Evolutionary conservation across 2,888 invertebrate genomes (phyloP).

Genomic region (Tinea pellionella): DNA sequence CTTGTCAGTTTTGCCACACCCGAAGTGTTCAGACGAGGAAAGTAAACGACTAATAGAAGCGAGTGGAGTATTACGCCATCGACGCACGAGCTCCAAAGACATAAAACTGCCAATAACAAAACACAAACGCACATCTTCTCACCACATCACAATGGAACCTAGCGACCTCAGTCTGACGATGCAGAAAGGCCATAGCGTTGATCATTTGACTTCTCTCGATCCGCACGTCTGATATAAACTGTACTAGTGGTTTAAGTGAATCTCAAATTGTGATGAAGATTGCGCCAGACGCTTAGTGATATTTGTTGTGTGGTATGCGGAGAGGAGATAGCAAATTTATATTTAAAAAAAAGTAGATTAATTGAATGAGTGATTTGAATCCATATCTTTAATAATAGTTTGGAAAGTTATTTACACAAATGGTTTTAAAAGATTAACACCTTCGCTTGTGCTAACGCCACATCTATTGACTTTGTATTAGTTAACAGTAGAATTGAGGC

Average conservation of each 20-base stretch:
- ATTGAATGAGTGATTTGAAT: constrained; percentile 54
- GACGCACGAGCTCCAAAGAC: constrained; percentile 72
- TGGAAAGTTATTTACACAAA: not conserved
- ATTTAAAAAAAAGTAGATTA: constrained; percentile 18
- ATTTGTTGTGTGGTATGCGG: constrained; percentile 19
- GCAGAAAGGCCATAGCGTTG: constrained; percentile 52
- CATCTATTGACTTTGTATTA: not conserved
- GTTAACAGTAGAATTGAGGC: not conserved
- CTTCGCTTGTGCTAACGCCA: not conserved
- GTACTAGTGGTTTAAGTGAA: not conserved
- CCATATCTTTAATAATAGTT: constrained; percentile 39
- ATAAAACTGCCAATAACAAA: constrained; percentile 34
- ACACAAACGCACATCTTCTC: constrained; percentile 61
- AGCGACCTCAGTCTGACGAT: constrained; percentile 41
- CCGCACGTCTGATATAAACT: constrained; percentile 30
- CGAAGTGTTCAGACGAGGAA: constrained; percentile 51
- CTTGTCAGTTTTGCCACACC: constrained; percentile 45
- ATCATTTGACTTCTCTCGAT: constrained; percentile 32
- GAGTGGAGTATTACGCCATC: constrained; percentile 62
- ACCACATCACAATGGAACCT: constrained; percentile 59
- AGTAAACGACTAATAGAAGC: constrained; percentile 55
- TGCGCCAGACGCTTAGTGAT: constrained; percentile 23
- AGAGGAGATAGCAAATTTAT: not conserved
- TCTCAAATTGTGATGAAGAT: constrained; percentile 3
- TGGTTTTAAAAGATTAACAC: not conserved